Conservation (phyloP, 1,140 invertebrate genomes). For the Pectinophora gossypiella region DNA sequence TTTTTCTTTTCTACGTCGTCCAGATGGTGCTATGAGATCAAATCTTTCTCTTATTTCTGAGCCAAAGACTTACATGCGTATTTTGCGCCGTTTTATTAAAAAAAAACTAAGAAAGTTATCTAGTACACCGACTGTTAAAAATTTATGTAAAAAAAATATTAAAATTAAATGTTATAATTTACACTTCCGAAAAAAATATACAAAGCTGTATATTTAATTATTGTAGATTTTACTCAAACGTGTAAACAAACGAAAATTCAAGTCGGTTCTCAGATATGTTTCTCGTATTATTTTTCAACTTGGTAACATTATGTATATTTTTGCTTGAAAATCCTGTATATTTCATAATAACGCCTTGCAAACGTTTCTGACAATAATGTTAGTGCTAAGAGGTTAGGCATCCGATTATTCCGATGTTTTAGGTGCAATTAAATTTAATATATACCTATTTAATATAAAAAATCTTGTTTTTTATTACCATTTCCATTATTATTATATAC, state of each 20-base stretch:
- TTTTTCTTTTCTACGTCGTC: conserved; percentile 21
- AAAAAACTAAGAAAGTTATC: neutral
- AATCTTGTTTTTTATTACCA: conserved; percentile 12
- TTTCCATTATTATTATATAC: neutral
- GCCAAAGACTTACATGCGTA: conserved; percentile 54
- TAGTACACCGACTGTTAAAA: no score
- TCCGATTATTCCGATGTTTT: conserved; percentile 52
- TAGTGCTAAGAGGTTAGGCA: conserved; percentile 27
- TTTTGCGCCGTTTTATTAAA: conserved; percentile 9
- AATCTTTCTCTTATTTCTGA: conserved; percentile 54
- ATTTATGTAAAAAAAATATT: no score
- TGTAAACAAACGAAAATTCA: no score
- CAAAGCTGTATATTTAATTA: no score
- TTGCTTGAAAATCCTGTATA: conserved; percentile 32
- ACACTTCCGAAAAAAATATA: no score
- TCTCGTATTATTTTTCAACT: no score
- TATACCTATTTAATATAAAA: conserved; percentile 67
- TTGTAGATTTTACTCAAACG: no score
- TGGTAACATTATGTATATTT: conserved; percentile 41
- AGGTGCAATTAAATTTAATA: conserved; percentile 71
- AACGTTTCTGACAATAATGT: conserved; percentile 50
- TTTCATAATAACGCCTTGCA: conserved; percentile 42
- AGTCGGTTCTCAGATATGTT: no score
- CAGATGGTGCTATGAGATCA: conserved; percentile 62
- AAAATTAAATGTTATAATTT: no score